Evolutionary conservation across 2,797 vertebrate species (phyloP).

Genomic region (Hypotaenidia okinawae): DNA sequence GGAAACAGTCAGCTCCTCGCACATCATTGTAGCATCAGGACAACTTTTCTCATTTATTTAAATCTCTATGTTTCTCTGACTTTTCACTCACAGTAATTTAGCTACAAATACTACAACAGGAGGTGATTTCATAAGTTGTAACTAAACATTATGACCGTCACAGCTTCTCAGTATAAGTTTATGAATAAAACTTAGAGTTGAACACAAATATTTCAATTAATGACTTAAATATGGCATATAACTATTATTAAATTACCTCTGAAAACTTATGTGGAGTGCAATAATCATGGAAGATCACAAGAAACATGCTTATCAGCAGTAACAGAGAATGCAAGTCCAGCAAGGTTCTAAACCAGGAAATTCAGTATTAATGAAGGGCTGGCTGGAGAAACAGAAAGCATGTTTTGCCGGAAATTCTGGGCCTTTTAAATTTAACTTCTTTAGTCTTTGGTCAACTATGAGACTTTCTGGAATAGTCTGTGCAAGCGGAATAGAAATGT

Average conservation of each 20-base stretch:
- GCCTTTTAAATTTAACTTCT: not conserved
- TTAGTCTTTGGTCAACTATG: not conserved
- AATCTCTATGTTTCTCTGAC: not conserved
- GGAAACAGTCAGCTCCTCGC: not conserved
- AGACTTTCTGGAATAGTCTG: not conserved
- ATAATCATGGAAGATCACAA: not conserved
- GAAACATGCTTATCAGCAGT: not conserved
- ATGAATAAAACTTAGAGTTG: not conserved
- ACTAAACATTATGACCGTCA: not conserved
- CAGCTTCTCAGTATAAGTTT: not conserved
- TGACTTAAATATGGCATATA: not conserved
- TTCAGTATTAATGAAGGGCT: not conserved
- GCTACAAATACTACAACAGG: not conserved
- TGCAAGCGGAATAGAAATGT: not conserved
- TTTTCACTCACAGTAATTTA: not conserved
- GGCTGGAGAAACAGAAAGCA: not conserved
- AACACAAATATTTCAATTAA: not conserved
- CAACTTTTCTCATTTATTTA: not conserved
- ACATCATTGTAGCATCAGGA: accelerated
- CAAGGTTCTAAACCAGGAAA: not conserved
- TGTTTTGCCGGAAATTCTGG: not conserved
- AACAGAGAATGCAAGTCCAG: not conserved
- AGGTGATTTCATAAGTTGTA: not conserved
- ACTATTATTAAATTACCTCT: not conserved
- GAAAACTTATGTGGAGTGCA: not conserved